A percentile compares a stretch with the other conserved stretches of the same genome.
These are phyloP conservation scores for Koerneria pararmatus DNA, from an alignment of 2,888 invertebrate species.

Conservation along the genomic window DNA sequence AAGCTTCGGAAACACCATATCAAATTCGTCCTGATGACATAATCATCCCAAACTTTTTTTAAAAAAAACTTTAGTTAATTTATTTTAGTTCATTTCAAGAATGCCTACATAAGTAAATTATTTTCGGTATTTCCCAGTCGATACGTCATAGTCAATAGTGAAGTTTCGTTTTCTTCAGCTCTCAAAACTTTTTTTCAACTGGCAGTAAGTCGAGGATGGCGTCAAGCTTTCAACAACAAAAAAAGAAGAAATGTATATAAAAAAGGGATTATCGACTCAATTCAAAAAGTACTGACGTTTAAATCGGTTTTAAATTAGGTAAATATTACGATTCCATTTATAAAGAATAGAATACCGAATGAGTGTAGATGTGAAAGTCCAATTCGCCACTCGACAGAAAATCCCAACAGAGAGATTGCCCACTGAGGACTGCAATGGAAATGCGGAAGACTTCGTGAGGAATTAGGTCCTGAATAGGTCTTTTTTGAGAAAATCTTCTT, in stretches of 20 bases:
- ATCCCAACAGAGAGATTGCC: conserved; percentile 40
- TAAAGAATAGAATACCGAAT: conserved; percentile 28
- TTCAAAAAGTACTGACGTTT: not conserved
- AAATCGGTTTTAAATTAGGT: not conserved
- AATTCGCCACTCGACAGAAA: conserved; percentile 39
- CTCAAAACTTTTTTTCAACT: not conserved
- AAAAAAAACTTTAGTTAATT: not conserved
- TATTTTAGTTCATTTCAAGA: not conserved
- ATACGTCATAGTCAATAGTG: too few relatives aligned
- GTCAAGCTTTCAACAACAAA: not conserved
- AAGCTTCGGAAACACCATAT: conserved; percentile 37
- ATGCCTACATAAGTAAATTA: too few relatives aligned
- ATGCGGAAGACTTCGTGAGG: conserved; percentile 32
- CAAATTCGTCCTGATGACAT: conserved; percentile 29
- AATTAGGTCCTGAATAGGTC: conserved; percentile 30
- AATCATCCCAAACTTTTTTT: not conserved
- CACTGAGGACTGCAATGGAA: conserved; percentile 33
- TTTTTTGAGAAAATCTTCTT: too few relatives aligned
- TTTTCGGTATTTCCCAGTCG: too few relatives aligned
- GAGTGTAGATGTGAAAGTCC: conserved; percentile 35
- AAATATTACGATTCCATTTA: not conserved
- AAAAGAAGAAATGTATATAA: not conserved
- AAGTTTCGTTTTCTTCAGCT: not conserved
- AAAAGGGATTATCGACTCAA: not conserved
- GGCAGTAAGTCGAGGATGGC: not conserved